phyloP scores from a whole-genome alignment of 1,140 invertebrate species.

The Pentalonia nigronervosa region DNA sequence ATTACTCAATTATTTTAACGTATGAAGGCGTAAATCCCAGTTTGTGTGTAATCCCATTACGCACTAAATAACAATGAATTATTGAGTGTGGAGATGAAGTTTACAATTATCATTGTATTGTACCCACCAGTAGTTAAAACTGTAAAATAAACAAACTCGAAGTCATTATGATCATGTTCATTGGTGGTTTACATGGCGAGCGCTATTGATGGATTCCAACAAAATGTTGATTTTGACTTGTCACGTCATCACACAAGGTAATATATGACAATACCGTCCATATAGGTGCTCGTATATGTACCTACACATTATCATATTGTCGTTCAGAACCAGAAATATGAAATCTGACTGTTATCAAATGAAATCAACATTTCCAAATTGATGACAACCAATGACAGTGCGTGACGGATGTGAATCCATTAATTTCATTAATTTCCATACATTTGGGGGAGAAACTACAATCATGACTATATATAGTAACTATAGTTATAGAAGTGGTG shows the following conservation, averaged over 20 bases:
- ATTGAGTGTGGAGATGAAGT: neutral
- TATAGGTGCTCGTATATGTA: neutral
- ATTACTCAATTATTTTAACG: neutral
- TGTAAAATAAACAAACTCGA: neutral
- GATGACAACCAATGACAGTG: neutral
- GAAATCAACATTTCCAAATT: neutral
- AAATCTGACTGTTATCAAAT: neutral
- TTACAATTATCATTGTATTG: neutral
- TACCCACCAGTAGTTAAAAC: neutral
- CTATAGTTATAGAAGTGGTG: neutral
- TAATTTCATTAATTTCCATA: neutral
- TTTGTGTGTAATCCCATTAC: neutral
- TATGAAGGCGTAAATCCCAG: too few species aligned
- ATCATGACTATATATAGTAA: too few species aligned
- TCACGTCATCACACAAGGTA: neutral
- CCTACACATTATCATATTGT: neutral
- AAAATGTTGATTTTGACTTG: neutral
- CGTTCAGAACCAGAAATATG: neutral
- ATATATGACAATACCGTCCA: neutral
- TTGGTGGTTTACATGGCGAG: neutral
- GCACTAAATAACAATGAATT: neutral
- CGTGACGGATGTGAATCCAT: neutral
- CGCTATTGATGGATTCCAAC: neutral
- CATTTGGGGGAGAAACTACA: neutral
- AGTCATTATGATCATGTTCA: neutral